Evolutionary conservation across 2,888 invertebrate species (phyloP), one percentile per base, ranked within the genome.

Genomic region (Meandrusa payeni): DNA sequence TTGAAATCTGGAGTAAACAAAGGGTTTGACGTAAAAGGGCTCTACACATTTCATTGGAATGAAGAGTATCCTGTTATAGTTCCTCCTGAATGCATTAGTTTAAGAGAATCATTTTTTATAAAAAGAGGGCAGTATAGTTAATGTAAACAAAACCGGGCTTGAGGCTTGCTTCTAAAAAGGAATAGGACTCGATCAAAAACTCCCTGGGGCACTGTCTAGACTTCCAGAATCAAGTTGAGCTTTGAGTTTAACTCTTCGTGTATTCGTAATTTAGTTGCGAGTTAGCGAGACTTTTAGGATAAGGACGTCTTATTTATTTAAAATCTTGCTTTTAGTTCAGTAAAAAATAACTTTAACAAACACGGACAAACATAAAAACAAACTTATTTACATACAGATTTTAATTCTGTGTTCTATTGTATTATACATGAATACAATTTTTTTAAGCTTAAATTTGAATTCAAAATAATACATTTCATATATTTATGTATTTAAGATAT

Each of bases 141-240:
- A 32, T 38, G 37, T 43, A 38, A 38, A 43, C 31, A 43, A 38
- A 32, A 20, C 13, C 10, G 3, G n/a, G 23, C 17, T 40, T 47
- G 46, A 46, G 48, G 53, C 54, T 57, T 38, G 41, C 55, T 57
- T 55, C 40, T 54, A 55, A 45, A 41, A 43, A 32, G 46, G 59
- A 61, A 62, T 54, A 55, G 52, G 51, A 46, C 50, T 54, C 41
- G 26, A 46, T 57, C 54, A 45, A 55, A 45, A 55, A 55, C 56
- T 59, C 58, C 64, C 58, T 44, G 51, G 53, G 59, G 64, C 59
- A 54, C 52, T 47, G 78, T 79, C 79, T 79, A 79, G 79, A 79
- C 80, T 58, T 49, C 50, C 48, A 59, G 58, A 57, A 55, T 49
- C 56, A 55, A 52, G 42, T 41, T 52, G 48, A 59, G 55, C 53